These are phyloP conservation scores for Drosophila siamana DNA, from an alignment of 2,888 invertebrate species.

Conservation along the genomic window DNA sequence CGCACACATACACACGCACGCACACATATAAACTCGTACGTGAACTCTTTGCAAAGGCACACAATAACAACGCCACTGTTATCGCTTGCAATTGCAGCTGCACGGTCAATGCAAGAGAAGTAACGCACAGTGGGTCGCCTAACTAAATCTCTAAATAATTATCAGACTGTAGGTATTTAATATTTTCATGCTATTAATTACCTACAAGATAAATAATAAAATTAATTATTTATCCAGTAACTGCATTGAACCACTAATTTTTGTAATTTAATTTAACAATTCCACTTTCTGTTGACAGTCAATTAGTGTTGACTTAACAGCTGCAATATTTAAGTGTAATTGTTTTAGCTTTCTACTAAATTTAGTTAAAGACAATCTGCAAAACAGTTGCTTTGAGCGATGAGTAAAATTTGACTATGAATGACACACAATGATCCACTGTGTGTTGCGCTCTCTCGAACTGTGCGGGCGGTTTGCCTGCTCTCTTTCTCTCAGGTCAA, in stretches of 20 bases:
- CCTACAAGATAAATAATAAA: too few species aligned
- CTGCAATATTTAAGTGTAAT: neutral
- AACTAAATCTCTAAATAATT: too few species aligned
- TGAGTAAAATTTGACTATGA: neutral
- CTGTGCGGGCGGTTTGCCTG: conserved; percentile 47
- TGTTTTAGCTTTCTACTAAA: neutral
- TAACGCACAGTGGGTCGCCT: conserved; percentile 37
- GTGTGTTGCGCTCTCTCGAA: conserved; percentile 38
- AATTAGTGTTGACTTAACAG: too few species aligned
- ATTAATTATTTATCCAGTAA: too few species aligned
- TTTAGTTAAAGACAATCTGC: neutral
- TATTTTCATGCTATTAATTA: too few species aligned
- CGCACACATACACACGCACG: conserved; percentile 12
- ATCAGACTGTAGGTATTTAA: too few species aligned
- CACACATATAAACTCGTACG: neutral
- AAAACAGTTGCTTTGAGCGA: neutral
- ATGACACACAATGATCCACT: conserved; percentile 26
- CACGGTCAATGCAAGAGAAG: conserved; percentile 41
- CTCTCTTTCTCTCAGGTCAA: conserved; percentile 27
- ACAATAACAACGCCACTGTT: conserved; percentile 40
- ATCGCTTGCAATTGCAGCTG: conserved; percentile 58
- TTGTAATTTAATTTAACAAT: too few species aligned
- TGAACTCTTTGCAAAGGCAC: conserved; percentile 10
- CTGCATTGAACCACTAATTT: too few species aligned
- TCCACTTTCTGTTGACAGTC: too few species aligned